Evolutionary conservation across 2,113 vertebrate species (phyloP), one percentile per base, ranked within the genome.

Genomic region (Willisornis vidua): DNA sequence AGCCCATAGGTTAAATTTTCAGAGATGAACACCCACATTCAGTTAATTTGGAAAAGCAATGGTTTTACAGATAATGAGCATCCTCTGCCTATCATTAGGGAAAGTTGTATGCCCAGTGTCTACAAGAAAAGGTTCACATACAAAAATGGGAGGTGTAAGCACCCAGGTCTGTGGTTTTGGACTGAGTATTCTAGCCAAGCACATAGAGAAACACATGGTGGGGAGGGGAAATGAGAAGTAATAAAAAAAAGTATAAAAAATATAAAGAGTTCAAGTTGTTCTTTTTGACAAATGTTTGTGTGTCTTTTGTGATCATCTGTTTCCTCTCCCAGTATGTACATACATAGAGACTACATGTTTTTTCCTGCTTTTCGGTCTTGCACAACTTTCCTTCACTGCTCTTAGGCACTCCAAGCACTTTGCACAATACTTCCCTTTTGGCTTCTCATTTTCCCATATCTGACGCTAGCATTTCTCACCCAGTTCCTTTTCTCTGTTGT

Each of bases 341-440:
- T 2, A 1, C 62, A 33, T 4, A 79, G 43, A 51, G 28, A 85
- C 39, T 63, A 8, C 17, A 19, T 82, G 49, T 84, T 91, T 94
- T 39, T 91, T 96, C 90, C 94, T 92, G 72, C 67, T 90, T 94
- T 95, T 84, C 37, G n/a, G 31, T 90, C 82, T 96, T 96, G 87
- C 93, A 77, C 54, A 95, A 91, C 82, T 66, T 93, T 82, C n/a
- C 70, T 78, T 73, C 55, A 2, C 66, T 90, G 80, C 35, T 94
- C 67, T 72, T 87, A 57, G 59, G n/a, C 31, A 58, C 72, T 29
- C 51, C 45, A 39, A 87, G 22, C 33, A 76, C 67, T 93, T 91
- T 74, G 46, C 58, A 63, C 6, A 39, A 59, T 29, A 74, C 63
- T 96, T 96, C 85, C 67, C 78, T 74, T 94, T 80, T 70, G 63